Conservation (phyloP, 2,888 invertebrate genomes). For the Theristus sp. region DNA sequence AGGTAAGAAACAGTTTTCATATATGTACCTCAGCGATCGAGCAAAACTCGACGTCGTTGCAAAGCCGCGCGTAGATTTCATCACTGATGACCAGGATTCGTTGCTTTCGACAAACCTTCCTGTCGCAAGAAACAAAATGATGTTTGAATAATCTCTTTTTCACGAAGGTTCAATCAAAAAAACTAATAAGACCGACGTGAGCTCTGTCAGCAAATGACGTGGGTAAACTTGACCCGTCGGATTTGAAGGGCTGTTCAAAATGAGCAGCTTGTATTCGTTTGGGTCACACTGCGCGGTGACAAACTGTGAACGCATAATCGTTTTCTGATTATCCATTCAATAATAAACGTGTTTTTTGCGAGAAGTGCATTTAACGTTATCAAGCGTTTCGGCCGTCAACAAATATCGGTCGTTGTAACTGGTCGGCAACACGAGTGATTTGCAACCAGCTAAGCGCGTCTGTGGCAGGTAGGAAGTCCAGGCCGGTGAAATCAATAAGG, state of each 20-base stretch:
- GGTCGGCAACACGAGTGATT: constrained; percentile 16
- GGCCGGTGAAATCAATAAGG: constrained; percentile 26
- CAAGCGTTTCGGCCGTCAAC: constrained; percentile 19
- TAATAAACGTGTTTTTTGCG: no score
- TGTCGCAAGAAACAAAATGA: constrained; percentile 1
- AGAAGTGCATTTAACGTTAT: constrained; percentile 22
- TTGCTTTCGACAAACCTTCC: constrained; percentile 18
- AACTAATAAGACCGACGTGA: constrained; percentile 1
- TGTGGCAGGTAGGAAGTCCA: constrained; percentile 31
- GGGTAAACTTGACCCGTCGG: constrained; percentile 9
- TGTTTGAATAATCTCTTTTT: no score
- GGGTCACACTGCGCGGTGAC: background rate
- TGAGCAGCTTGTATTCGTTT: constrained; percentile 5
- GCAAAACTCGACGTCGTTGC: constrained; percentile 9
- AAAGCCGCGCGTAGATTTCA: constrained; percentile 30
- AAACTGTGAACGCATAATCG: background rate
- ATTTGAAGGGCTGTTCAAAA: constrained; percentile 9
- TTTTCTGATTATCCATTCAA: no score
- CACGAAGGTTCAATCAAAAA: no score
- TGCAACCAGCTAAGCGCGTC: constrained; percentile 19
- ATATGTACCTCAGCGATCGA: background rate
- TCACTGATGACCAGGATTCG: constrained; percentile 28
- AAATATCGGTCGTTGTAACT: constrained; percentile 21
- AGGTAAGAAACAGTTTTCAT: no score
- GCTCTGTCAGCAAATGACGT: constrained; percentile 2